phyloP scores from a whole-genome alignment of 1,140 invertebrate genomes.

The Hyles vespertilio region DNA sequence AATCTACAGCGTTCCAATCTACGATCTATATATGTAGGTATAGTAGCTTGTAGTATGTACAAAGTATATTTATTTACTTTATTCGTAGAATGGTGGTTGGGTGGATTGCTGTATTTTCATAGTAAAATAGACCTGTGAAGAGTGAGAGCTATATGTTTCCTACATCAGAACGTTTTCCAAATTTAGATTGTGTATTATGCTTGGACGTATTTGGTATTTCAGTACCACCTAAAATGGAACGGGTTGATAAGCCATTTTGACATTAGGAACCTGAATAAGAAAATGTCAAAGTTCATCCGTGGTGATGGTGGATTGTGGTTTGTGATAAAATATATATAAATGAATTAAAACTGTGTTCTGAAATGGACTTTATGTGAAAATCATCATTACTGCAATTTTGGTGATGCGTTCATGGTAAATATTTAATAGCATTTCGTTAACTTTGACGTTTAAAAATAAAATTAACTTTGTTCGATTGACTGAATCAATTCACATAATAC shows the following conservation, averaged over 20 bases:
- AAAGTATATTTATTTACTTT: slow-evolving; percentile 30
- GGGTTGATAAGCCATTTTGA: slow-evolving; percentile 41
- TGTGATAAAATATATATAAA: slow-evolving; percentile 15
- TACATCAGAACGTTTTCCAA: too few species aligned
- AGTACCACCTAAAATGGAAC: slow-evolving; percentile 36
- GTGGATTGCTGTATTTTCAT: too few species aligned
- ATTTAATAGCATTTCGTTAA: too few species aligned
- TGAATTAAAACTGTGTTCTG: slow-evolving; percentile 16
- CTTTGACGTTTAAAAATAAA: too few species aligned
- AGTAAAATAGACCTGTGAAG: too few species aligned
- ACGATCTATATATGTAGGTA: slow-evolving; percentile 23
- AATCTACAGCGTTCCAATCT: slow-evolving; percentile 52
- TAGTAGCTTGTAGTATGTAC: slow-evolving; percentile 3
- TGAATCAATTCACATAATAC: too few species aligned
- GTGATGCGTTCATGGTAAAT: too few species aligned
- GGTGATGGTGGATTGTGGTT: slow-evolving; percentile 19
- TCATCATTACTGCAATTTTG: neutral
- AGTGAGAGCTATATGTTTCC: too few species aligned
- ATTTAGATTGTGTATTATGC: neutral
- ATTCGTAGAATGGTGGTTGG: slow-evolving; percentile 5
- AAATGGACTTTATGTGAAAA: slow-evolving; percentile 1
- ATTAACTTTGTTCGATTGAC: too few species aligned
- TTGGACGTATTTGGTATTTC: slow-evolving; percentile 8
- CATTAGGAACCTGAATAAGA: slow-evolving; percentile 27
- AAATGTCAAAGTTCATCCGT: slow-evolving; percentile 65